phyloP scores from a whole-genome alignment of 1,140 invertebrate species.

The Aricia agestis region DNA sequence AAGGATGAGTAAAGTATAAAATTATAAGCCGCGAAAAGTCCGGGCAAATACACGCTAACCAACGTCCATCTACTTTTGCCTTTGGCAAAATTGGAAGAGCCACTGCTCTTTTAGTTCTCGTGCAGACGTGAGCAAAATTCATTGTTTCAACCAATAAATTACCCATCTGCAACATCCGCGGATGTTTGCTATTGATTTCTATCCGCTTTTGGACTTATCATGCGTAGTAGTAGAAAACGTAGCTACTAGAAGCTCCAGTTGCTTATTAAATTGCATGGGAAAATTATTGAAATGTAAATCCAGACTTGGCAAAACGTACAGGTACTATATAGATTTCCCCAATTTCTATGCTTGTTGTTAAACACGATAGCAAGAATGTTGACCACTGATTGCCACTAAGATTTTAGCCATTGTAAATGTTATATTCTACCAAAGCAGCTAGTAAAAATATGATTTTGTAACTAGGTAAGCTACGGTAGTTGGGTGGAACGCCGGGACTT shows the following conservation, averaged over 20 bases:
- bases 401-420: too few relatives aligned
- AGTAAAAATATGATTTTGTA: neutral
- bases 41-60: neutral
- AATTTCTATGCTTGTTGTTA: too few relatives aligned
- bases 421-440: neutral
- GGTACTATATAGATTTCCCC: too few relatives aligned
- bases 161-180: slow-evolving; percentile 15
- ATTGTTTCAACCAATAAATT: slow-evolving; percentile 21
- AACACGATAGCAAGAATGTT: too few relatives aligned
- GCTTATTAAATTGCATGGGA: neutral
- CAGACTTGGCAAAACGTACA: too few relatives aligned
- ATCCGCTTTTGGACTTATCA: slow-evolving; percentile 4
- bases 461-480: neutral
- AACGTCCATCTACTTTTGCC: slow-evolving; percentile 11
- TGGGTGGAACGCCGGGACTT: neutral
- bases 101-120: slow-evolving; percentile 13
- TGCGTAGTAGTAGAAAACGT: neutral
- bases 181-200: slow-evolving; percentile 18
- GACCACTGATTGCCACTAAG: too few relatives aligned
- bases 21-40: neutral
- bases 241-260: neutral
- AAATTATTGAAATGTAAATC: too few relatives aligned
- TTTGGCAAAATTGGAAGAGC: slow-evolving; percentile 1
- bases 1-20: neutral
- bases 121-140: slow-evolving; percentile 19